These are phyloP conservation scores for Neoaliturus tenellus DNA, from an alignment of 2,888 invertebrate genomes.

Conservation along the genomic window DNA sequence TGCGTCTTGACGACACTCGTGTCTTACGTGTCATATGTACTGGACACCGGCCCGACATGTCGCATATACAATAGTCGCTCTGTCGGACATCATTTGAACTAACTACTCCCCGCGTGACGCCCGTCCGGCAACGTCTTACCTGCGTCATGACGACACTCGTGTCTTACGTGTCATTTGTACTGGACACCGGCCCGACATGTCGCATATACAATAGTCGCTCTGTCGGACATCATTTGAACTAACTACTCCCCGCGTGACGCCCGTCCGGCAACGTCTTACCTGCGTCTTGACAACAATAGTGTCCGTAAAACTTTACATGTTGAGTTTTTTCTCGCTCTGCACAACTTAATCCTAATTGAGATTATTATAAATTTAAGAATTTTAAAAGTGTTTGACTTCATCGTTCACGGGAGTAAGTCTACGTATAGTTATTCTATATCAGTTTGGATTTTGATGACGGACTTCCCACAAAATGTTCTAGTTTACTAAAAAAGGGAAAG, in stretches of 20 bases:
- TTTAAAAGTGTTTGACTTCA: no score
- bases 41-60: background rate
- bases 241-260: slow-evolving; percentile 43
- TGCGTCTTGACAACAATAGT: background rate
- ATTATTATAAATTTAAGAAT: no score
- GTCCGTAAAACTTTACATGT: no score
- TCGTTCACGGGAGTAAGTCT: no score
- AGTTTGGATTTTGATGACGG: no score
- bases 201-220: background rate
- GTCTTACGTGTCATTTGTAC: background rate
- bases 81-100: slow-evolving; percentile 54
- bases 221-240: slow-evolving; percentile 54
- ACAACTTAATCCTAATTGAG: no score
- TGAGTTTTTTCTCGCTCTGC: no score
- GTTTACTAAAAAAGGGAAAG: no score
- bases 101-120: slow-evolving; percentile 43
- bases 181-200: background rate
- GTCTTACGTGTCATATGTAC: background rate
- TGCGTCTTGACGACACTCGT: background rate
- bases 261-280: slow-evolving; percentile 1
- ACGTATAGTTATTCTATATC: no score
- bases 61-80: slow-evolving; percentile 2
- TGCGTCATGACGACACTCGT: background rate
- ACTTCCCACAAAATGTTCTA: no score
- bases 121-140: slow-evolving; percentile 3